Conservation (phyloP, 2,797 vertebrate species). For the Austrolebias charrua region DNA sequence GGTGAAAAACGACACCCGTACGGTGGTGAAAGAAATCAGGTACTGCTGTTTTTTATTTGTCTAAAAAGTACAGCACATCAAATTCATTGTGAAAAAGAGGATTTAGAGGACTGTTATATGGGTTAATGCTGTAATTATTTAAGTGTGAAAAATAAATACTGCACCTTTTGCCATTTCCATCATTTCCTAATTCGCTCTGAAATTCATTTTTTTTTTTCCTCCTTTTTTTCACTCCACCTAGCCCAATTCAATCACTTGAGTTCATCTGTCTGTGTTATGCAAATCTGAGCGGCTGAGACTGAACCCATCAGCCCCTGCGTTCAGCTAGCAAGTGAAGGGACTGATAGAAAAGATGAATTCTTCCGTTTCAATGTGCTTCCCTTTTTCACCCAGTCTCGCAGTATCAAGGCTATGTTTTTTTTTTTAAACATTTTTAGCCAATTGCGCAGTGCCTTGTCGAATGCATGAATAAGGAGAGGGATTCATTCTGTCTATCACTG, state of each 20-base stretch:
- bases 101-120: slow-evolving; percentile 60
- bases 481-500: slow-evolving; percentile 39
- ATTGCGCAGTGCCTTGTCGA: slow-evolving; percentile 68
- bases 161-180: slow-evolving; percentile 65
- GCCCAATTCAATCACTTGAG: slow-evolving; percentile 81
- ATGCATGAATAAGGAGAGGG: slow-evolving; percentile 65
- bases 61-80: slow-evolving; percentile 56
- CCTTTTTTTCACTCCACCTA: slow-evolving; percentile 59
- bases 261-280: slow-evolving; percentile 79
- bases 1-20: slow-evolving; percentile 23
- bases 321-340: slow-evolving; percentile 63
- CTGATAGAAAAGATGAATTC: slow-evolving; percentile 74
- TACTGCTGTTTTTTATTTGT: slow-evolving; percentile 8
- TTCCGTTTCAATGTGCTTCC: slow-evolving; percentile 73
- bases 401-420: slow-evolving; percentile 82
- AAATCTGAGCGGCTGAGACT: slow-evolving; percentile 78
- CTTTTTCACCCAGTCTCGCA: slow-evolving; percentile 65
- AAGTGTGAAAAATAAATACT: slow-evolving; percentile 76
- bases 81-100: slow-evolving; percentile 65
- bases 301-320: slow-evolving; percentile 63
- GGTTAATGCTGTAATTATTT: slow-evolving; percentile 76
- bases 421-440: slow-evolving; percentile 57
- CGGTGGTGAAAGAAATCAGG: slow-evolving; percentile 22
- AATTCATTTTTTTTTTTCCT: slow-evolving; percentile 70
- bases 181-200: slow-evolving; percentile 73